These are phyloP conservation scores for Exephanes ischioxanthus DNA, from an alignment of 2,888 invertebrate species.

Conservation along the genomic window DNA sequence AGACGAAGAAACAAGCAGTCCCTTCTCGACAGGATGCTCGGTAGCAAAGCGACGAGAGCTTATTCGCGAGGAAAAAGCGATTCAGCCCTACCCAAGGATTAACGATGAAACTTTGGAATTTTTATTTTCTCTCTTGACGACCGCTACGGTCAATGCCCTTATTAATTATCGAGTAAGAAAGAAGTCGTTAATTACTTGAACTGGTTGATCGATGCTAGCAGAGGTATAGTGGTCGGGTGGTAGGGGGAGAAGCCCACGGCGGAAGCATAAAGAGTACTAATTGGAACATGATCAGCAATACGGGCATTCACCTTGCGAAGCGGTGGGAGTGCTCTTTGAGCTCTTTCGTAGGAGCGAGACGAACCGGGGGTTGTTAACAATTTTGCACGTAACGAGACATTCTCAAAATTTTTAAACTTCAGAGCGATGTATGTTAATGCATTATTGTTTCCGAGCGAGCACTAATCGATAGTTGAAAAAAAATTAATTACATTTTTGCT, in stretches of 20 bases:
- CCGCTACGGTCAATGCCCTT: not conserved
- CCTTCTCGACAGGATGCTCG: constrained; percentile 90
- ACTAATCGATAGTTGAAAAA: not conserved
- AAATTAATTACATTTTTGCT: not conserved
- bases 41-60: constrained; percentile 90
- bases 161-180: not conserved
- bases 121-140: constrained; percentile 7
- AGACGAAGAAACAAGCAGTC: constrained; percentile 95
- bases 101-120: constrained; percentile 57
- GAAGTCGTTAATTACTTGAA: not conserved
- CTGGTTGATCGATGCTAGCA: not conserved
- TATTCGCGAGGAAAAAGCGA: constrained; percentile 96
- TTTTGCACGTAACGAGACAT: not conserved
- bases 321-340: constrained; percentile 2
- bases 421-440: not conserved
- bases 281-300: constrained; percentile 4
- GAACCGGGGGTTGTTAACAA: not conserved
- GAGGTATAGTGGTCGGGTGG: not conserved
- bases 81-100: constrained; percentile 94
- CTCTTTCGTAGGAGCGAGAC: not conserved
- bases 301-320: constrained; percentile 17
- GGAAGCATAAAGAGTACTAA: not conserved
- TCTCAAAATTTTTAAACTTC: not conserved
- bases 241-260: not conserved
- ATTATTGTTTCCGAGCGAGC: not conserved